Conservation (phyloP, 1,140 invertebrate species). For the Steinernema khuongi region DNA sequence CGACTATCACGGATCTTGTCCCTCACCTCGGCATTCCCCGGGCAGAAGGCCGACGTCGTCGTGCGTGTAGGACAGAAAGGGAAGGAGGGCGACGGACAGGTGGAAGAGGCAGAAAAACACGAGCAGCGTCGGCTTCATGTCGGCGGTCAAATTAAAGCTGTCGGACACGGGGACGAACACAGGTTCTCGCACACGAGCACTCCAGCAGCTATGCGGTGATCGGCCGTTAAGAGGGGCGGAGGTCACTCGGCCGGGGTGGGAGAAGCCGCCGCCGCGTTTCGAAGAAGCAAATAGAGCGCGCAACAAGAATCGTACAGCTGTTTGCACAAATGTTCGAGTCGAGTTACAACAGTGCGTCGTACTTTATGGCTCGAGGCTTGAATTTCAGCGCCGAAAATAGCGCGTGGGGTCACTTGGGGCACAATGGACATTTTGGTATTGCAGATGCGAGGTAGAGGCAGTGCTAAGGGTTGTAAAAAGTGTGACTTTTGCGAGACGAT, state of each 20-base stretch:
- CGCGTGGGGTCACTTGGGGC: too few relatives aligned
- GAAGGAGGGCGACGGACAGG: background rate
- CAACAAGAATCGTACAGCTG: conserved; percentile 5
- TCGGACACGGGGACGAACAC: background rate
- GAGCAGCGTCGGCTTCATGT: background rate
- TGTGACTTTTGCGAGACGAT: too few relatives aligned
- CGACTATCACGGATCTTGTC: background rate
- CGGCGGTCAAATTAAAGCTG: background rate
- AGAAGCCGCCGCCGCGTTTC: background rate
- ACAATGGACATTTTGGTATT: too few relatives aligned
- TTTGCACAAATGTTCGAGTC: conserved; percentile 14
- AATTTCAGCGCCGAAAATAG: background rate
- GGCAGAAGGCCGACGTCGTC: background rate
- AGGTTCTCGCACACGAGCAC: background rate
- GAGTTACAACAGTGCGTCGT: background rate
- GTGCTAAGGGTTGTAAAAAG: too few relatives aligned
- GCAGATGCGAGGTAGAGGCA: too few relatives aligned
- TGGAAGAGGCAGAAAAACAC: background rate
- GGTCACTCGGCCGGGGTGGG: background rate
- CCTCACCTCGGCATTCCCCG: background rate
- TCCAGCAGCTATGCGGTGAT: background rate
- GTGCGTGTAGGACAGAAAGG: background rate
- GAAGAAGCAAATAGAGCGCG: conserved; percentile 5
- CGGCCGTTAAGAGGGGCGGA: conserved; percentile 6
- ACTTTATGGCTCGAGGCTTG: background rate